Conservation (phyloP, 2,113 vertebrate genomes). For the Pterocles burchelli region DNA sequence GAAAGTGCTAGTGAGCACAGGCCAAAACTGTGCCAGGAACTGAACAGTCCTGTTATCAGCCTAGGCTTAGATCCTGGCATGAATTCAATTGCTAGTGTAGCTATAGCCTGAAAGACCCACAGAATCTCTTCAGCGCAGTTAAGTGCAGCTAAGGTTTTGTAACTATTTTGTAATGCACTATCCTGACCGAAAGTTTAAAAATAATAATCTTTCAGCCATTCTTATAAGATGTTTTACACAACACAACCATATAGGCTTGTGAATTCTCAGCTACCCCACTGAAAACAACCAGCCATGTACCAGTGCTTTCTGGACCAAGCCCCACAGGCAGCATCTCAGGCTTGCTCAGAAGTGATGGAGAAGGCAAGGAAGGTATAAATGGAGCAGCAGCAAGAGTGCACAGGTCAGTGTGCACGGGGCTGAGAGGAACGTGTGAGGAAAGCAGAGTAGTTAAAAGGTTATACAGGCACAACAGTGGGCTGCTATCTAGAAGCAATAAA, state of each 20-base stretch:
- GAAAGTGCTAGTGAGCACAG: neutral
- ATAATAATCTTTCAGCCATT: neutral
- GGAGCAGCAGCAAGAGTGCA: neutral
- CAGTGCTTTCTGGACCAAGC: too few species aligned
- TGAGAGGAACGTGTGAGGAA: neutral
- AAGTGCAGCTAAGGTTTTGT: neutral
- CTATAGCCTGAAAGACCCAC: neutral
- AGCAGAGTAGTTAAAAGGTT: neutral
- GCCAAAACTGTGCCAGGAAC: neutral
- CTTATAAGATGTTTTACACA: neutral
- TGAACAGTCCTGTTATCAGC: neutral
- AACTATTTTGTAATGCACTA: neutral
- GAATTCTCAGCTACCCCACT: neutral
- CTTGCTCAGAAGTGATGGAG: neutral
- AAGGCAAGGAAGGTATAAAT: neutral
- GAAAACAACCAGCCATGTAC: neutral
- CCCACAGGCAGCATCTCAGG: rapidly evolving
- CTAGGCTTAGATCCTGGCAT: neutral
- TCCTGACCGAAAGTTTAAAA: neutral
- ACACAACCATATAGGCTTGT: neutral
- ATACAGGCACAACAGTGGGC: neutral
- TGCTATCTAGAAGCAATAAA: neutral
- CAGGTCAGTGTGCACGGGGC: rapidly evolving
- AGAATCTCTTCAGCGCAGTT: neutral
- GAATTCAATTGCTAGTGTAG: neutral